These are phyloP conservation scores for Pristionchus exspectatus DNA, from an alignment of 2,888 invertebrate genomes.

Conservation along the genomic window DNA sequence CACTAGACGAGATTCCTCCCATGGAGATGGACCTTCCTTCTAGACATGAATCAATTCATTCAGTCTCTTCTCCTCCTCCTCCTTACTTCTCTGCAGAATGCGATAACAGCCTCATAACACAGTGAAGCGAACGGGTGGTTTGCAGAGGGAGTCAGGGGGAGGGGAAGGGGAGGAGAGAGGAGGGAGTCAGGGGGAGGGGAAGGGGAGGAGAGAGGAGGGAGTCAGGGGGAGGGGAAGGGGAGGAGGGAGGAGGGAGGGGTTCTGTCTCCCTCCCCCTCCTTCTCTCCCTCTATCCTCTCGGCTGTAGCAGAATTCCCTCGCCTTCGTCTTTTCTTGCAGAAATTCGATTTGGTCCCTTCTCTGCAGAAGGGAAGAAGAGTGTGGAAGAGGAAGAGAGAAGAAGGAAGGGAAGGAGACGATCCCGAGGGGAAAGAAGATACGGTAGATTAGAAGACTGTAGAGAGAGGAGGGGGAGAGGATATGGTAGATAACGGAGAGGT, in stretches of 20 bases:
- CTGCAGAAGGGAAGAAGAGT: not conserved
- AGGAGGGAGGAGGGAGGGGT: not conserved
- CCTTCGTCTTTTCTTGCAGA: constrained; percentile 21
- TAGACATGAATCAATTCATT: not conserved
- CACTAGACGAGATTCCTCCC: not conserved
- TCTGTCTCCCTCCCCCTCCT: constrained; percentile 19
- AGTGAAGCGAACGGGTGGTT: not conserved
- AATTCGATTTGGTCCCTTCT: constrained; percentile 37
- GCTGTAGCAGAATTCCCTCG: constrained; percentile 34
- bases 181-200: not conserved
- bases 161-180: not conserved
- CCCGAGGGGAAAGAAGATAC: constrained; percentile 29
- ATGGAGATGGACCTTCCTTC: not conserved
- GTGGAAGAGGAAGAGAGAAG: constrained; percentile 3
- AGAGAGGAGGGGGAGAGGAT: not conserved
- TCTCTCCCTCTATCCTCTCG: constrained; percentile 1
- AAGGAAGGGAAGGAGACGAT: not conserved
- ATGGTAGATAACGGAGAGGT: not conserved
- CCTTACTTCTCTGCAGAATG: not conserved
- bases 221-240: not conserved
- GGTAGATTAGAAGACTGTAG: not conserved
- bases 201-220: not conserved
- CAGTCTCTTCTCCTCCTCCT: not conserved
- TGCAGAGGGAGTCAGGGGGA: not conserved
- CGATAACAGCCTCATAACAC: not conserved